A percentile compares a stretch with the other conserved stretches of the same genome.
Conservation (phyloP, 2,113 vertebrate genomes). For the Tympanuchus pallidicinctus region DNA sequence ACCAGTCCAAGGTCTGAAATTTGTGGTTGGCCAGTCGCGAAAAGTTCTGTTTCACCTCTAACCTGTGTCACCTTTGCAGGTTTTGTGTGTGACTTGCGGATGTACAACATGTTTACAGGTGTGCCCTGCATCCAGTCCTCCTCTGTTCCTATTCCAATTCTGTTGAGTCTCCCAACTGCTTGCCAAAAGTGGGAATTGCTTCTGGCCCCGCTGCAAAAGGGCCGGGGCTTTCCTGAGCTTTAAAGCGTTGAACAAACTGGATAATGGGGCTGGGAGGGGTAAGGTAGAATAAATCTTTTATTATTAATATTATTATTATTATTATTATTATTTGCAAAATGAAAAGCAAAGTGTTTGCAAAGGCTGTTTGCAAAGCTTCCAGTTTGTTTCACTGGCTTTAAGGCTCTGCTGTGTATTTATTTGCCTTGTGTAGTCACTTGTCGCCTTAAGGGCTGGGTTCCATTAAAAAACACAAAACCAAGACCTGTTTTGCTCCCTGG, state of each 20-base stretch:
- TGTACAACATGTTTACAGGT: constrained; percentile 82
- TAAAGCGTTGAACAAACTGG: constrained; percentile 84
- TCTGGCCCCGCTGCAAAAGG: constrained; percentile 58
- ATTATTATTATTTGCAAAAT: background rate
- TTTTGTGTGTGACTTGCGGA: constrained; percentile 73
- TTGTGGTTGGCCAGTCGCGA: constrained; percentile 79
- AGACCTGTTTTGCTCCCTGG: constrained; percentile 66
- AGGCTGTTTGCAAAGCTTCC: constrained; percentile 72
- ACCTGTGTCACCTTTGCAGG: constrained; percentile 77
- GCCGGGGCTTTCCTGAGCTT: constrained; percentile 75
- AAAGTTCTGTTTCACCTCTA: constrained; percentile 77
- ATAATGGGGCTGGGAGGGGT: constrained; percentile 63
- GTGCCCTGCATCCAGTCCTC: constrained; percentile 76
- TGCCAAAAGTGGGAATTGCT: constrained; percentile 78
- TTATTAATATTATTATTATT: background rate
- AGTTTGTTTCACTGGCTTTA: constrained; percentile 84
- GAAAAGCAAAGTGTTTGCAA: constrained; percentile 43
- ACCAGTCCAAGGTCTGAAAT: constrained; percentile 79
- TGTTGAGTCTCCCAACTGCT: constrained; percentile 79
- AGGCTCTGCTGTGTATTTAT: constrained; percentile 80
- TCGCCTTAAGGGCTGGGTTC: constrained; percentile 80
- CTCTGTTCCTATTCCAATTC: constrained; percentile 60
- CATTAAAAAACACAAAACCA: background rate
- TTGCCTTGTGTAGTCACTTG: constrained; percentile 84
- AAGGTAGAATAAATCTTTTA: constrained; percentile 49